phyloP scores from a whole-genome alignment of 2,888 invertebrate species.

The Troides oblongomaculatus region DNA sequence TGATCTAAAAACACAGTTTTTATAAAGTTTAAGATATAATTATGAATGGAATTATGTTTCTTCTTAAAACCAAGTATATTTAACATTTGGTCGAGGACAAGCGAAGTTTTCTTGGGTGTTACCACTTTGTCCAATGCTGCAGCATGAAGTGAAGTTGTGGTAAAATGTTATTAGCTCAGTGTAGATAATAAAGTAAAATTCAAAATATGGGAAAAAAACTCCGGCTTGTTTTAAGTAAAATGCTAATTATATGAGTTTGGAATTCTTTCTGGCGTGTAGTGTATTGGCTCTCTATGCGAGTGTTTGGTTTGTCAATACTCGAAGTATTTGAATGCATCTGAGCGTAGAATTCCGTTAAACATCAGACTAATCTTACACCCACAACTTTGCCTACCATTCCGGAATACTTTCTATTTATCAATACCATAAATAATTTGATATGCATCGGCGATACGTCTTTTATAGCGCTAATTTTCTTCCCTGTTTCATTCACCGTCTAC shows the following conservation, averaged over 20 bases:
- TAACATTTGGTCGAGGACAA: too few relatives aligned
- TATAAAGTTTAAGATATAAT: too few relatives aligned
- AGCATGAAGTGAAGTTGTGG: too few relatives aligned
- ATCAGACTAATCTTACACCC: constrained; percentile 20
- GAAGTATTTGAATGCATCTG: constrained; percentile 15
- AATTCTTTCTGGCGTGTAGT: constrained; percentile 1
- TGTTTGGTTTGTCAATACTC: constrained; percentile 23
- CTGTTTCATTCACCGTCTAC: neutral
- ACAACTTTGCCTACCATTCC: constrained; percentile 11
- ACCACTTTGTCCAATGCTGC: too few relatives aligned
- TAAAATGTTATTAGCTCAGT: too few relatives aligned
- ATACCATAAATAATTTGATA: constrained; percentile 9
- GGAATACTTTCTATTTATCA: constrained; percentile 16
- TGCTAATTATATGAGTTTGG: constrained; percentile 8
- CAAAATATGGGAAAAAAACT: neutral
- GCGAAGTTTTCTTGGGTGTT: too few relatives aligned
- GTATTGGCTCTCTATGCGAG: neutral
- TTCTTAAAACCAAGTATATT: too few relatives aligned
- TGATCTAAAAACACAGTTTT: too few relatives aligned
- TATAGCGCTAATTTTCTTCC: constrained; percentile 6
- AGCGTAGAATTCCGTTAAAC: constrained; percentile 17
- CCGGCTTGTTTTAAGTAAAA: neutral
- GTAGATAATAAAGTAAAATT: too few relatives aligned
- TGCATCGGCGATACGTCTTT: constrained; percentile 8
- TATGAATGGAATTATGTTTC: too few relatives aligned